phyloP scores from a whole-genome alignment of 1,140 invertebrate species.

The Pseudomyrmex sp. region DNA sequence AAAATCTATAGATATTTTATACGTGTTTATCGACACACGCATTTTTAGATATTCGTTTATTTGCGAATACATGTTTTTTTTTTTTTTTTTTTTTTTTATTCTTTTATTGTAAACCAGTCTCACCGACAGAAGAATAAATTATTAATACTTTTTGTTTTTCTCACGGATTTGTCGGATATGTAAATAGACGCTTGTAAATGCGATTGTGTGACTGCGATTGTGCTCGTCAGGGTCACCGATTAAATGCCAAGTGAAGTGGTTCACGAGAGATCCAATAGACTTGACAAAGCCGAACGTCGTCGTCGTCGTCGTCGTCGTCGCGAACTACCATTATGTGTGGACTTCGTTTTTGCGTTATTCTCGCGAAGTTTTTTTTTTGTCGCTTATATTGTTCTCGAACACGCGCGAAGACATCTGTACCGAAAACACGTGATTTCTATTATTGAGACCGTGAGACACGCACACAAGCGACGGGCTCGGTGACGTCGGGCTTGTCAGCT shows the following conservation, averaged over 20 bases:
- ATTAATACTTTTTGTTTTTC: constrained; percentile 35
- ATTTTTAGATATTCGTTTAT: too few relatives aligned
- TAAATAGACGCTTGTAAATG: constrained; percentile 43
- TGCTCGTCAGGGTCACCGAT: constrained; percentile 32
- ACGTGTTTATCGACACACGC: too few relatives aligned
- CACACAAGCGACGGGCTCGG: constrained; percentile 7
- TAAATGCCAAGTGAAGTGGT: constrained; percentile 53
- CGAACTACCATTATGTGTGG: constrained; percentile 6
- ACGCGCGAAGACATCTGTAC: constrained; percentile 8
- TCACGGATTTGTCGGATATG: constrained; percentile 32
- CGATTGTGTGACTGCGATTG: not conserved
- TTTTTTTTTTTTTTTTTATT: not conserved
- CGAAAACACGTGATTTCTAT: constrained; percentile 3
- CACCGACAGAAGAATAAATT: constrained; percentile 22
- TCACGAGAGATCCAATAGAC: constrained; percentile 6
- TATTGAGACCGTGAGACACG: not conserved
- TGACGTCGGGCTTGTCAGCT: not conserved
- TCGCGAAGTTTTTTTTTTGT: not conserved
- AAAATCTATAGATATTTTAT: too few relatives aligned
- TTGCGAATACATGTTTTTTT: too few relatives aligned
- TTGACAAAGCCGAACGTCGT: not conserved
- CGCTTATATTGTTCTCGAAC: constrained; percentile 28
- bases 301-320: not conserved
- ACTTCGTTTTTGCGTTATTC: constrained; percentile 4
- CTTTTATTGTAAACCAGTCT: constrained; percentile 7